phyloP scores from a whole-genome alignment of 2,113 vertebrate species.

The Phainopepla nitens region DNA sequence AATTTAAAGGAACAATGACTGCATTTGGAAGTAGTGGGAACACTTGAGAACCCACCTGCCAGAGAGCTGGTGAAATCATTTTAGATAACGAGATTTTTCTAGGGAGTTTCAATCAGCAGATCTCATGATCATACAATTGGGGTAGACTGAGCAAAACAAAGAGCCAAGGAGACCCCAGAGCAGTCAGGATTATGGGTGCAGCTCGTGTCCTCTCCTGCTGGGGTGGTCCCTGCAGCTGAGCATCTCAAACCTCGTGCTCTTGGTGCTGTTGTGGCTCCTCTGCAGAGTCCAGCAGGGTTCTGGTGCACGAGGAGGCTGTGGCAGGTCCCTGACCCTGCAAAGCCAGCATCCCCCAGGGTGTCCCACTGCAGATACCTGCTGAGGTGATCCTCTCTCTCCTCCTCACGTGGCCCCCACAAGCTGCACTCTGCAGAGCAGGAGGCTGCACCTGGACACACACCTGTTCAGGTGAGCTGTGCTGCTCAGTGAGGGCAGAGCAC shows the following conservation, averaged over 20 bases:
- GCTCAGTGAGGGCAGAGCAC: neutral
- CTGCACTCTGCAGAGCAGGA: neutral
- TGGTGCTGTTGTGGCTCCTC: neutral
- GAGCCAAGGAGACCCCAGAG: neutral
- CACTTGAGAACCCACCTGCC: neutral
- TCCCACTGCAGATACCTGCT: neutral
- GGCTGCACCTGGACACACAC: too few relatives aligned
- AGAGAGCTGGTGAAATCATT: neutral
- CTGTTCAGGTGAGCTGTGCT: neutral
- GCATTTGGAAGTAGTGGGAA: neutral
- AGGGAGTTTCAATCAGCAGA: neutral
- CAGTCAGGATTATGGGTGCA: neutral
- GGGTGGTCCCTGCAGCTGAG: neutral
- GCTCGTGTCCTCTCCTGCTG: neutral
- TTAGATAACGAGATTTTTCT: neutral
- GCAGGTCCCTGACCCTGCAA: neutral
- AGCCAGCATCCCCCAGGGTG: accelerated
- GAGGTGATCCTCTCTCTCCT: neutral
- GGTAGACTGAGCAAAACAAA: neutral
- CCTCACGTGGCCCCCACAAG: too few relatives aligned
- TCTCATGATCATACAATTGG: neutral
- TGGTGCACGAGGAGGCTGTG: accelerated
- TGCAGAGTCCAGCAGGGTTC: neutral
- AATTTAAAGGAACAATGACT: neutral
- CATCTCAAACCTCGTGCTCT: neutral